Conservation (phyloP, 2,888 invertebrate species). For the Microplitis deprimator region DNA sequence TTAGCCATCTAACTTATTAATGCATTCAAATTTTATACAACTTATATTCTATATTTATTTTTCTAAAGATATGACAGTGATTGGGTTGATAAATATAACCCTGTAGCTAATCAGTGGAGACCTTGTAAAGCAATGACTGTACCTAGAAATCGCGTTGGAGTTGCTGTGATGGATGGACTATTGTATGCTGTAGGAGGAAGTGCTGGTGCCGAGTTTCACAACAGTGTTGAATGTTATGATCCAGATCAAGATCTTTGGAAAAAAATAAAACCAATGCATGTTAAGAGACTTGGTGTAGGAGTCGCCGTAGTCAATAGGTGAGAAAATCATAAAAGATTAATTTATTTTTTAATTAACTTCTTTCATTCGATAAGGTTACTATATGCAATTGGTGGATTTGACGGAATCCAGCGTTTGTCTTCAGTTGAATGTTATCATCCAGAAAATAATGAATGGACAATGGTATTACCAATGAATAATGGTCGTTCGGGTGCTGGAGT, state of each 20-base stretch:
- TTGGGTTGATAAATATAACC: conserved; percentile 92
- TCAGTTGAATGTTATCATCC: conserved; percentile 95
- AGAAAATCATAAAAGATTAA: background rate
- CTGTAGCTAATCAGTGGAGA: conserved; percentile 87
- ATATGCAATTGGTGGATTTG: conserved; percentile 91
- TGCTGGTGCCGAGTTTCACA: conserved; percentile 87
- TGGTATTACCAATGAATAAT: conserved; percentile 83
- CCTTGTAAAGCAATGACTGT: conserved; percentile 90
- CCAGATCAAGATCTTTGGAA: conserved; percentile 89
- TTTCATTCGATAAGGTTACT: conserved; percentile 63
- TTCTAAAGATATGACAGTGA: conserved; percentile 81
- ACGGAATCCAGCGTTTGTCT: conserved; percentile 83
- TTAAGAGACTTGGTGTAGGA: conserved; percentile 86
- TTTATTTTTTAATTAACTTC: background rate
- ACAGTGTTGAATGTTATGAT: conserved; percentile 92
- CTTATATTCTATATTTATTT: conserved; percentile 22
- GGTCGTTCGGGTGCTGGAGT: conserved; percentile 91
- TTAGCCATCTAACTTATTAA: background rate
- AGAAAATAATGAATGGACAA: conserved; percentile 91
- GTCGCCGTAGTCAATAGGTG: conserved; percentile 83
- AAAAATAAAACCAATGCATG: conserved; percentile 81
- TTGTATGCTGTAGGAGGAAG: conserved; percentile 95
- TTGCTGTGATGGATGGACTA: conserved; percentile 93
- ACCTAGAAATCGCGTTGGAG: conserved; percentile 90
- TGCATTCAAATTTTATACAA: background rate